Conservation (phyloP, 1,140 invertebrate species). For the Euborellia annulipes region DNA sequence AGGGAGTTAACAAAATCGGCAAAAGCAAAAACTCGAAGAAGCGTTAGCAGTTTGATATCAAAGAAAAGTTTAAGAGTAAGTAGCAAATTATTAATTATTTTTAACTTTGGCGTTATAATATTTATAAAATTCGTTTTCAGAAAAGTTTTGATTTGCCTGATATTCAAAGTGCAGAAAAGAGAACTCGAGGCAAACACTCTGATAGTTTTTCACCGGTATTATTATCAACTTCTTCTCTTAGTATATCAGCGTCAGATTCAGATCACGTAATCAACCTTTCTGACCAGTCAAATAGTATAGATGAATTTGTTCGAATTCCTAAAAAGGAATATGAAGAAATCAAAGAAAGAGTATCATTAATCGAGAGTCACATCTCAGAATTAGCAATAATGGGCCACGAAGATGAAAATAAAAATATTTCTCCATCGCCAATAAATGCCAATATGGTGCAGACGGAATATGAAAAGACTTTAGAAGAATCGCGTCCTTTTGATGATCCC, state of each 20-base stretch:
- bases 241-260: neutral
- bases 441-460: conserved; percentile 47
- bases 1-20: too few species aligned
- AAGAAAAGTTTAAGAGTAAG: neutral
- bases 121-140: too few species aligned
- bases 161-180: too few species aligned
- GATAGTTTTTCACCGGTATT: too few species aligned
- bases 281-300: conserved; percentile 18
- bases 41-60: neutral
- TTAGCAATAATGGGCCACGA: conserved; percentile 33
- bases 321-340: conserved; percentile 60
- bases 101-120: too few species aligned
- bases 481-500: conserved; percentile 35
- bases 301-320: conserved; percentile 47
- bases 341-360: conserved; percentile 49
- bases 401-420: conserved; percentile 14
- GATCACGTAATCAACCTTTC: neutral
- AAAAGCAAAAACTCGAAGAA: neutral
- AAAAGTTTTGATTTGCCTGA: too few species aligned
- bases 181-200: too few species aligned
- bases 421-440: neutral
- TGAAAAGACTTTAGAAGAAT: conserved; percentile 51
- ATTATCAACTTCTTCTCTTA: neutral
- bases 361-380: conserved; percentile 46
- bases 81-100: too few species aligned